Percentiles rank a stretch among this genome's conserved stretches.
These are phyloP conservation scores for Psittacus erithacus DNA, from an alignment of 2,113 vertebrate genomes.

Conservation along the genomic window DNA sequence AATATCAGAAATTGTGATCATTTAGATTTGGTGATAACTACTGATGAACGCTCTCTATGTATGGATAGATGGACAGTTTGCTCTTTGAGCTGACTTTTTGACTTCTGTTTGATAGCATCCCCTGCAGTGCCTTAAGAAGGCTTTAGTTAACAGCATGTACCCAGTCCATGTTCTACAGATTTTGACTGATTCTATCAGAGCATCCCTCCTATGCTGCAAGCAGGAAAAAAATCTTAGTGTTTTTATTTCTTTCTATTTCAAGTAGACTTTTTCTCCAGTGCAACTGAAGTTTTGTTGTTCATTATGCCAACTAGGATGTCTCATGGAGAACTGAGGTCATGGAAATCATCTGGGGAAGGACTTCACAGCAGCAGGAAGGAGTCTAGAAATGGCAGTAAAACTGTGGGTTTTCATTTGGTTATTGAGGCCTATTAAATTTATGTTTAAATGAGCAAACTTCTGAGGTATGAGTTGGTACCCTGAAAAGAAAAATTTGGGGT, in stretches of 20 bases:
- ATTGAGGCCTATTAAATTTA: conserved; percentile 9
- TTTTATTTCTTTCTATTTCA: conserved; percentile 49
- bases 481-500: not conserved
- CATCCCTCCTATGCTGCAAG: not conserved
- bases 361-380: conserved; percentile 42
- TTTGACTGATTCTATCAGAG: not conserved
- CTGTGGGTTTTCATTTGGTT: not conserved
- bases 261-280: not conserved
- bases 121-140: not conserved
- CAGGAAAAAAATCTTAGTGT: conserved; percentile 39
- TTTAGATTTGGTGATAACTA: not conserved
- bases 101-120: not conserved
- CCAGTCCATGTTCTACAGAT: not conserved
- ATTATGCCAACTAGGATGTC: conserved; percentile 41
- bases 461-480: not conserved
- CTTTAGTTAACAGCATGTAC: not conserved
- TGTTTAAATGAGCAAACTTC: not conserved
- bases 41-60: accelerated
- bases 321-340: conserved; percentile 58
- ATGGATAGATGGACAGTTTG: not conserved
- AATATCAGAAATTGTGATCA: not conserved
- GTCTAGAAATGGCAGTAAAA: conserved; percentile 47
- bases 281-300: conserved; percentile 52
- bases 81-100: not conserved
- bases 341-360: conserved; percentile 20